Evolutionary conservation across 2,888 invertebrate genomes (phyloP).

Genomic region (Dicranocentrus wangi): DNA sequence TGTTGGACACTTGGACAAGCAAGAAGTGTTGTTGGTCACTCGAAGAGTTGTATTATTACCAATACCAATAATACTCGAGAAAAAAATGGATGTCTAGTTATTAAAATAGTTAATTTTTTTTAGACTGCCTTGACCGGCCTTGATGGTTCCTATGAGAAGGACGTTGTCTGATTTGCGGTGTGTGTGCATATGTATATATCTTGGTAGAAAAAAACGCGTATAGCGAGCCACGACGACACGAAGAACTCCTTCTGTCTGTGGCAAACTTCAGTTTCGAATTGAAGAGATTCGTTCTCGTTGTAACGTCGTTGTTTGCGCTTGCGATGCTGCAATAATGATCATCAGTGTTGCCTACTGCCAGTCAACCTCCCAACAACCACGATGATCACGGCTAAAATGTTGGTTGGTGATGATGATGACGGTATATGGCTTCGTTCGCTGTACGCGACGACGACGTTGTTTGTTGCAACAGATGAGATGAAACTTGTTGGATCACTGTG

Average conservation of each 20-base stretch:
- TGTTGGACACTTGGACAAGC: too few species aligned
- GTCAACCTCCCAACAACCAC: slow-evolving; percentile 41
- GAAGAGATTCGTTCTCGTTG: slow-evolving; percentile 55
- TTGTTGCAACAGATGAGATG: slow-evolving; percentile 56
- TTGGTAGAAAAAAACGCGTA: not conserved
- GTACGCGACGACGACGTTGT: slow-evolving; percentile 20
- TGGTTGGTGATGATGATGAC: slow-evolving; percentile 31
- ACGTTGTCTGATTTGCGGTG: slow-evolving; percentile 42
- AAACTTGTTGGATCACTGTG: slow-evolving; percentile 58
- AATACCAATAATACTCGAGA: not conserved
- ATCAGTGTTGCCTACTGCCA: slow-evolving; percentile 53
- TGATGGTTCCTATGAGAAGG: slow-evolving; percentile 53
- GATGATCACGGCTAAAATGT: slow-evolving; percentile 44
- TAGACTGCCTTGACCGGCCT: slow-evolving; percentile 62
- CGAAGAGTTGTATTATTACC: not conserved
- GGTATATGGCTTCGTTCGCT: too few species aligned
- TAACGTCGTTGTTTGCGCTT: slow-evolving; percentile 35
- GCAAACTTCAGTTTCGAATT: slow-evolving; percentile 61
- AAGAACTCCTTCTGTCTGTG: slow-evolving; percentile 12
- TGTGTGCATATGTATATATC: not conserved
- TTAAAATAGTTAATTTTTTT: not conserved
- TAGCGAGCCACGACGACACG: slow-evolving; percentile 17
- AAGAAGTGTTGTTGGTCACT: not conserved
- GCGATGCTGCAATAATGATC: slow-evolving; percentile 62
- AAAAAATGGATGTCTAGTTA: slow-evolving; percentile 4